phyloP scores from a whole-genome alignment of 2,797 vertebrate genomes.

The Threskiornis aethiopicus region DNA sequence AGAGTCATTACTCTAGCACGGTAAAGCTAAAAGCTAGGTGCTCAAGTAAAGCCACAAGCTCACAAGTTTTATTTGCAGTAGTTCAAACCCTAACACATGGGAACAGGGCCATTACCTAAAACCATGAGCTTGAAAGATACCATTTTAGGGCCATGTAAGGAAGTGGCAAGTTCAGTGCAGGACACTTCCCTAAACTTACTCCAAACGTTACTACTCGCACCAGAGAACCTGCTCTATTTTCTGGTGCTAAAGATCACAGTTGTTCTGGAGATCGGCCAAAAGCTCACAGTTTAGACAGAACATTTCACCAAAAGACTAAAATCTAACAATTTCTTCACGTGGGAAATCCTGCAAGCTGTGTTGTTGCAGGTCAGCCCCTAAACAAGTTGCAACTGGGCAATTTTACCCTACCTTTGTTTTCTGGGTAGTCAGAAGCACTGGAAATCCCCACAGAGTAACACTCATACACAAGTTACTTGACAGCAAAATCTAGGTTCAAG shows the following conservation, averaged over 20 bases:
- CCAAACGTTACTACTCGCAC: background rate
- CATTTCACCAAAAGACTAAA: background rate
- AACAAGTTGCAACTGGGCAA: background rate
- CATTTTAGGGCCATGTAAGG: background rate
- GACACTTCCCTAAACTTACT: background rate
- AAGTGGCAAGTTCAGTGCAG: background rate
- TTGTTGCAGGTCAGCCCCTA: background rate
- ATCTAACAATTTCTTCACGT: background rate
- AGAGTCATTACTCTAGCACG: background rate
- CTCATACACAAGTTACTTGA: background rate
- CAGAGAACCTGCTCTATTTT: background rate
- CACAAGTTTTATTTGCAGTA: background rate
- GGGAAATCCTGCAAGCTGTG: background rate
- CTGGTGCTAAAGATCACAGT: background rate
- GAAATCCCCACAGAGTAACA: background rate
- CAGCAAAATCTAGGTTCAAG: background rate
- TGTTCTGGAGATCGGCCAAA: background rate
- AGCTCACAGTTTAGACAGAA: background rate
- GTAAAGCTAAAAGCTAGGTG: background rate
- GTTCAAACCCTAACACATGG: background rate
- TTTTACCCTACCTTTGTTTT: background rate
- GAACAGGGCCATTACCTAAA: background rate
- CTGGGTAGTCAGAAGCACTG: background rate
- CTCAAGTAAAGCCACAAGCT: background rate
- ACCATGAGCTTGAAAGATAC: background rate